Evolutionary conservation across 1,140 invertebrate species (phyloP).

Genomic region (Calephelis virginiensis): DNA sequence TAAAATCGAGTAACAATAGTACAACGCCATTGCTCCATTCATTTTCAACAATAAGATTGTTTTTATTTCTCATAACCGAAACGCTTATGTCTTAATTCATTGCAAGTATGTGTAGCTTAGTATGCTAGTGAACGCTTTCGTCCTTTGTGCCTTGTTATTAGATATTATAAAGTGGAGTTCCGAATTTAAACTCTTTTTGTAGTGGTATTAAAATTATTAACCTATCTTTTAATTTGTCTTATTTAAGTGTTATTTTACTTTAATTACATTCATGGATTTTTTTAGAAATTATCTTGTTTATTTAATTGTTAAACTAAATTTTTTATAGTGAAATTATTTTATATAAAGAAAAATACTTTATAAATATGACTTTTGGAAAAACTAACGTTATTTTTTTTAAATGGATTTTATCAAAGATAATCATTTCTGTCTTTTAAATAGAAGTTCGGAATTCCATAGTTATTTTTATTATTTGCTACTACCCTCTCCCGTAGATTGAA

Average conservation of each 20-base stretch:
- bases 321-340: too few species aligned
- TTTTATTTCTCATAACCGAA: conserved; percentile 35
- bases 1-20: conserved; percentile 38
- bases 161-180: conserved; percentile 42
- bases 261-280: too few species aligned
- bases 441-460: conserved; percentile 52
- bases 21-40: conserved; percentile 26
- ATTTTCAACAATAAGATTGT: conserved; percentile 37
- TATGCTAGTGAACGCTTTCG: conserved; percentile 19
- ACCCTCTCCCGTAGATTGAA: conserved; percentile 79
- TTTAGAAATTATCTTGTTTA: too few species aligned
- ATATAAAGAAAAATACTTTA: too few species aligned
- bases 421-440: conserved; percentile 8
- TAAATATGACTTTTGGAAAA: too few species aligned
- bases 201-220: neutral
- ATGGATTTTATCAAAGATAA: too few species aligned
- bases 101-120: conserved; percentile 10
- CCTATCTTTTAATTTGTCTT: neutral
- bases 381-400: too few species aligned
- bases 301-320: too few species aligned
- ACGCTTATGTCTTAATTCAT: conserved; percentile 23
- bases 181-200: conserved; percentile 40
- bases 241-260: too few species aligned
- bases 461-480: conserved; percentile 51
- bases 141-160: conserved; percentile 35